Evolutionary conservation across 1,140 invertebrate genomes (phyloP).

Genomic region (Rhagoletis zephyria): DNA sequence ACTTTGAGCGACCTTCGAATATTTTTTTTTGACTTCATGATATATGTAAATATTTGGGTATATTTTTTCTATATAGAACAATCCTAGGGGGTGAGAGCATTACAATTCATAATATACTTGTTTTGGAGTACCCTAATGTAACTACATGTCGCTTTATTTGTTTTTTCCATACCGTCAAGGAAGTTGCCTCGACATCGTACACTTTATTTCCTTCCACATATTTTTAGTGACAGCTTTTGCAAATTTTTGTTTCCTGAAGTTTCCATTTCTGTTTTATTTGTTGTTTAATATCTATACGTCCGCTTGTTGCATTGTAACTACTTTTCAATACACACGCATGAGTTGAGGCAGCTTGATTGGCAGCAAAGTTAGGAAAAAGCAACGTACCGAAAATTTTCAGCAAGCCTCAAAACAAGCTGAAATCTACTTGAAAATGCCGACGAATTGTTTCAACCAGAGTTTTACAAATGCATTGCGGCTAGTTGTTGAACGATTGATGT

Average conservation of each 20-base stretch:
- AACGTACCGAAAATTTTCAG: not conserved
- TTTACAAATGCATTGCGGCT: conserved; percentile 49
- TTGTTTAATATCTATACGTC: conserved; percentile 6
- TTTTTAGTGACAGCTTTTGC: not conserved
- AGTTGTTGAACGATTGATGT: conserved; percentile 13
- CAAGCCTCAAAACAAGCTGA: conserved; percentile 42
- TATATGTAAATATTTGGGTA: not conserved
- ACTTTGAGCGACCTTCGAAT: too few relatives aligned
- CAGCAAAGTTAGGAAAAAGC: not conserved
- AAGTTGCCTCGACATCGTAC: not conserved
- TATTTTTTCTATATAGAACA: too few relatives aligned
- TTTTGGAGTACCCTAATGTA: not conserved
- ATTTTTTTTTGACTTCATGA: not conserved
- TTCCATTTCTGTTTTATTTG: conserved; percentile 19
- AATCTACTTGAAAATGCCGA: conserved; percentile 38
- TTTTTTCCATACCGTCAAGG: not conserved
- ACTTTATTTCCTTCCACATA: not conserved
- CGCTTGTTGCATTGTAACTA: conserved; percentile 43
- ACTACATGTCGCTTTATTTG: not conserved
- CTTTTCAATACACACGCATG: not conserved
- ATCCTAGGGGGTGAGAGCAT: too few relatives aligned
- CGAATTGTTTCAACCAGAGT: conserved; percentile 47
- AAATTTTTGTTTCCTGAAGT: conserved; percentile 45
- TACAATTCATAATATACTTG: too few relatives aligned
- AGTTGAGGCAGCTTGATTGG: conserved; percentile 7